phyloP scores from a whole-genome alignment of 2,113 vertebrate species.

The Triplophysa siluroides region DNA sequence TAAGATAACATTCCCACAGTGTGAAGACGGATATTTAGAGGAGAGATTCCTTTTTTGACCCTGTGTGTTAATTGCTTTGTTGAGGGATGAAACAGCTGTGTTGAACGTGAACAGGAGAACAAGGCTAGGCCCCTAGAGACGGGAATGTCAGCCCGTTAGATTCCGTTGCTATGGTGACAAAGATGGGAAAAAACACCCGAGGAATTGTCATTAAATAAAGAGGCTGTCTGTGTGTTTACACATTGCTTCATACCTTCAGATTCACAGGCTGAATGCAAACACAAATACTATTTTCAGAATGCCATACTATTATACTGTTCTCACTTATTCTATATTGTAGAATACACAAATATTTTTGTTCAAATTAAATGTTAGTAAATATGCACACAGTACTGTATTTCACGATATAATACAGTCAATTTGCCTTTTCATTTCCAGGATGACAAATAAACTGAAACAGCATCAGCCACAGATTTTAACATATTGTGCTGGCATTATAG shows the following conservation, averaged over 20 bases:
- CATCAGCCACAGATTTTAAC: too few relatives aligned
- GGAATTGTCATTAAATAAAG: constrained; percentile 81
- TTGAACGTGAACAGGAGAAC: constrained; percentile 66
- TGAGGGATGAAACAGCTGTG: constrained; percentile 70
- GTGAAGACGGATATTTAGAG: constrained; percentile 27
- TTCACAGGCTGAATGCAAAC: constrained; percentile 15
- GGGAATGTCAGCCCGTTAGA: constrained; percentile 75
- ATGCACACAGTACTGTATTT: background rate
- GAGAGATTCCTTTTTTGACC: constrained; percentile 40
- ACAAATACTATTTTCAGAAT: background rate
- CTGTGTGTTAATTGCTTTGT: constrained; percentile 64
- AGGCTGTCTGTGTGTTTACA: constrained; percentile 57
- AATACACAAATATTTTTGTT: too few relatives aligned
- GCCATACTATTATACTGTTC: background rate
- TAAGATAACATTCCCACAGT: constrained; percentile 10
- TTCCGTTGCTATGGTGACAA: constrained; percentile 84
- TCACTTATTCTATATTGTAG: too few relatives aligned
- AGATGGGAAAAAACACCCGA: constrained; percentile 73
- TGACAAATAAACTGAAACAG: too few relatives aligned
- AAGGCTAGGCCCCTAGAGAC: constrained; percentile 81
- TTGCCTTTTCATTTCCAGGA: too few relatives aligned
- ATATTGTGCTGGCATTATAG: too few relatives aligned
- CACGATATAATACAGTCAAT: background rate
- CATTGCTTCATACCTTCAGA: constrained; percentile 63
- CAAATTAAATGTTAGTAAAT: too few relatives aligned